Conservation (phyloP, 2,888 invertebrate species). For the Drosophila neotestacea region DNA sequence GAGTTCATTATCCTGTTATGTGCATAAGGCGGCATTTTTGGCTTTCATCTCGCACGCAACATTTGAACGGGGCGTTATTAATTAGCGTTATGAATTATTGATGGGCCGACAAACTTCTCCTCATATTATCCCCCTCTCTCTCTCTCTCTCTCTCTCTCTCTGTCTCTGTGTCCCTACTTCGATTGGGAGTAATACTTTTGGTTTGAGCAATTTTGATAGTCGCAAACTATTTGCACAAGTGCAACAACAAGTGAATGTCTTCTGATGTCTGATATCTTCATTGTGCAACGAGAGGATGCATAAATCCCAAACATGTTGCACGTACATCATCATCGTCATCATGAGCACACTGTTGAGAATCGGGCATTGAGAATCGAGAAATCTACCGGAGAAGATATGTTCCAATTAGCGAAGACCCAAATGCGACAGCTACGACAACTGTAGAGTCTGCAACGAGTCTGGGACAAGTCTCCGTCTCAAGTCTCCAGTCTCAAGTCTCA, state of each 20-base stretch:
- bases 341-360: not conserved
- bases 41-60: constrained; percentile 76
- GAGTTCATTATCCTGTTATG: constrained; percentile 78
- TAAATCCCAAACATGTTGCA: constrained; percentile 66
- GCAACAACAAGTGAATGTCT: constrained; percentile 11
- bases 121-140: no score
- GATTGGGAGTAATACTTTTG: not conserved
- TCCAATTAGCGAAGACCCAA: constrained; percentile 31
- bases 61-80: constrained; percentile 83
- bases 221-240: constrained; percentile 51
- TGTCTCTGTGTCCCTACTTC: not conserved
- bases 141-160: no score
- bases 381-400: constrained; percentile 26
- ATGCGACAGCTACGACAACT: constrained; percentile 17
- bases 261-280: constrained; percentile 71
- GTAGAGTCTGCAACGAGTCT: constrained; percentile 21
- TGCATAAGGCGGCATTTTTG: constrained; percentile 55
- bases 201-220: constrained; percentile 40
- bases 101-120: constrained; percentile 46
- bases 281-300: constrained; percentile 71
- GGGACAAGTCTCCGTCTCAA: constrained; percentile 1
- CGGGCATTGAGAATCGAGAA: not conserved
- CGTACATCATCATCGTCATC: constrained; percentile 56
- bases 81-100: constrained; percentile 85
- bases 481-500: constrained; percentile 6